Percentiles rank a stretch among this genome's conserved stretches.
Evolutionary conservation across 2,797 vertebrate genomes (phyloP).

Genomic region (Melanitta fusca): DNA sequence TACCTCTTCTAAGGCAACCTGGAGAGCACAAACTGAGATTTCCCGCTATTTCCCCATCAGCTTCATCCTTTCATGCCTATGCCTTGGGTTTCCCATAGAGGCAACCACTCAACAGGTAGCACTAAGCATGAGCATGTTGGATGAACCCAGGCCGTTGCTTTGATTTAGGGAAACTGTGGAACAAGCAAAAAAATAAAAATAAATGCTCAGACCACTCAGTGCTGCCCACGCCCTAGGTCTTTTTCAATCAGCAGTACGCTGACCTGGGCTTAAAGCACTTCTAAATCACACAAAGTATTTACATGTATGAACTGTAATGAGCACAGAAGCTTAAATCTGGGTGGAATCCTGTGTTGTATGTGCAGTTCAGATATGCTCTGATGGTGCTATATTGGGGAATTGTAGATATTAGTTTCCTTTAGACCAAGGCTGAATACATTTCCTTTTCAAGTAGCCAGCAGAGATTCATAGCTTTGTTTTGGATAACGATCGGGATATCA

Average conservation of each 20-base stretch:
- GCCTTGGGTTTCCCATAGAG: neutral
- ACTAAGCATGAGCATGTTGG: accelerated
- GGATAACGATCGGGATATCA: neutral
- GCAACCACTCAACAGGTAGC: neutral
- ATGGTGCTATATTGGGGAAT: neutral
- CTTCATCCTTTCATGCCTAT: neutral
- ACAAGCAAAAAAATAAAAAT: neutral
- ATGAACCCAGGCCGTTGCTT: neutral
- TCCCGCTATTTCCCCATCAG: neutral
- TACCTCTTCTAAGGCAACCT: neutral
- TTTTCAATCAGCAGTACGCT: neutral
- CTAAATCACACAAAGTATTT: neutral
- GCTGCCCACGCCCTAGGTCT: neutral
- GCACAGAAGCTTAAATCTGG: neutral
- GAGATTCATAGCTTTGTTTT: neutral
- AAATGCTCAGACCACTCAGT: neutral
- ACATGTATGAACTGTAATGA: neutral
- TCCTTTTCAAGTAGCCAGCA: neutral
- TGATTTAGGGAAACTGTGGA: neutral
- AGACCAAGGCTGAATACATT: neutral
- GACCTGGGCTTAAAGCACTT: neutral
- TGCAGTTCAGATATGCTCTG: neutral
- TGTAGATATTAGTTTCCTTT: neutral
- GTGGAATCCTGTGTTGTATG: neutral
- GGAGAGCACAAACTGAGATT: neutral